Percentiles rank a stretch among this genome's conserved stretches.
Conservation (phyloP, 2,888 invertebrate species). For the Andrena bicolor region DNA sequence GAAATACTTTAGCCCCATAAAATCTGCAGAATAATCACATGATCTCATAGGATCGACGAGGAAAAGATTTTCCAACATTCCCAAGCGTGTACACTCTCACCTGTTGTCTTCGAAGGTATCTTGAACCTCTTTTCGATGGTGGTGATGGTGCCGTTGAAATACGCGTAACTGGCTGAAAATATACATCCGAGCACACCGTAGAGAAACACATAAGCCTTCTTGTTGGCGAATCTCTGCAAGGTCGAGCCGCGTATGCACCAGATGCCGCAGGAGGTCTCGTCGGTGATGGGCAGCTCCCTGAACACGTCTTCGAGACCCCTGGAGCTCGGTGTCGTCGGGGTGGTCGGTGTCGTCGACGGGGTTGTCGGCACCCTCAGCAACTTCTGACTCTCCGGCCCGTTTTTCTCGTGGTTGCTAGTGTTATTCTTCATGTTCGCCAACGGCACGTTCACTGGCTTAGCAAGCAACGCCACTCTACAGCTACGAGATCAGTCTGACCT, state of each 20-base stretch:
- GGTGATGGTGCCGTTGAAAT: constrained; percentile 91
- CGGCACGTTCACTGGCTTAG: constrained; percentile 21
- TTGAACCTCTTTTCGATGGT: constrained; percentile 91
- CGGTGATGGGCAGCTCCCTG: constrained; percentile 86
- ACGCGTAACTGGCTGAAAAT: constrained; percentile 89
- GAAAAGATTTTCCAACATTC: too few species aligned
- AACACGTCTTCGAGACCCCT: constrained; percentile 85
- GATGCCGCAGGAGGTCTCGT: constrained; percentile 89
- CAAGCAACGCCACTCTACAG: constrained; percentile 41
- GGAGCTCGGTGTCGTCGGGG: constrained; percentile 74
- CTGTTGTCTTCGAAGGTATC: constrained; percentile 90
- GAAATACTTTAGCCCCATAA: too few species aligned
- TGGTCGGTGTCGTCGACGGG: constrained; percentile 72
- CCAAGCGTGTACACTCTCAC: constrained; percentile 81
- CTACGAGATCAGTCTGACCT: constrained; percentile 65
- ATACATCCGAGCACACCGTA: constrained; percentile 90
- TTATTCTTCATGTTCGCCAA: constrained; percentile 68
- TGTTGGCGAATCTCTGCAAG: constrained; percentile 88
- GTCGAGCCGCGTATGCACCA: constrained; percentile 87
- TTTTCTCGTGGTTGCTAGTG: constrained; percentile 77
- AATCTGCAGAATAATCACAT: too few species aligned
- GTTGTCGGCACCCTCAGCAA: constrained; percentile 77
- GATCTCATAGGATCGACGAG: too few species aligned
- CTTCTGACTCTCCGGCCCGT: constrained; percentile 80
- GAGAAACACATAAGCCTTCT: constrained; percentile 87